Conservation (phyloP, 35 echinoderm and acorn worm genomes). For the Ophiothrix spiculata region DNA sequence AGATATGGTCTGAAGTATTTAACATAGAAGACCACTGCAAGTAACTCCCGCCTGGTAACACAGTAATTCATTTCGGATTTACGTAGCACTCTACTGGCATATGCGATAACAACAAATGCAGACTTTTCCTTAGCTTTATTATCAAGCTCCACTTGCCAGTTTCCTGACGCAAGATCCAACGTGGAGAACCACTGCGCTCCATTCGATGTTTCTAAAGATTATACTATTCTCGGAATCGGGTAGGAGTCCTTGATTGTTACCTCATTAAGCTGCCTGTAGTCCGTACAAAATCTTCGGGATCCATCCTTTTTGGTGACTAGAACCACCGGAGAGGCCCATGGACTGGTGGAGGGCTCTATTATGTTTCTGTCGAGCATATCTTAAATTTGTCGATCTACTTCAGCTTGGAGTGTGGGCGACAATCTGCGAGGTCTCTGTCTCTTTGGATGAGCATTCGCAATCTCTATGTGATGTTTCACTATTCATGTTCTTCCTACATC, state of each 20-base stretch:
- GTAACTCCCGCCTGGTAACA: constrained; percentile 15
- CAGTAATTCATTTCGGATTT: constrained; percentile 21
- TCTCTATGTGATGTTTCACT: constrained; percentile 51
- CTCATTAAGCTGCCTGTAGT: constrained; percentile 31
- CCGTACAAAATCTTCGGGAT: constrained; percentile 45
- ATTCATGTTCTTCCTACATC: constrained; percentile 51
- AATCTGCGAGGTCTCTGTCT: constrained; percentile 39
- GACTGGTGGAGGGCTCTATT: constrained; percentile 11
- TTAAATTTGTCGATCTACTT: constrained; percentile 2
- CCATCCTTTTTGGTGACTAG: constrained; percentile 34
- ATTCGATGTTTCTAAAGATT: constrained; percentile 6
- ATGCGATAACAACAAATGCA: constrained; percentile 37
- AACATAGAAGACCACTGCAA: constrained; percentile 11
- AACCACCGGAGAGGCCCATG: constrained; percentile 40
- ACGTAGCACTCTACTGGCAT: constrained; percentile 16
- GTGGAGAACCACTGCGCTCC: constrained; percentile 47
- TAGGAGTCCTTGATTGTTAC: constrained; percentile 62
- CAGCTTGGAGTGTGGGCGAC: neutral
- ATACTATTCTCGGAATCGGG: constrained; percentile 30
- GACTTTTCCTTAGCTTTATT: constrained; percentile 18
- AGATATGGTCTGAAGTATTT: constrained; percentile 23
- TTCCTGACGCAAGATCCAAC: constrained; percentile 28
- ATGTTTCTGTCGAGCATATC: constrained; percentile 17
- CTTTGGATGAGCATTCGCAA: constrained; percentile 31
- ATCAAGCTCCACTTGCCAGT: constrained; percentile 47